Evolutionary conservation across 2,888 invertebrate genomes (phyloP), one percentile per base, ranked within the genome.

Genomic region (Pollenia amentaria): DNA sequence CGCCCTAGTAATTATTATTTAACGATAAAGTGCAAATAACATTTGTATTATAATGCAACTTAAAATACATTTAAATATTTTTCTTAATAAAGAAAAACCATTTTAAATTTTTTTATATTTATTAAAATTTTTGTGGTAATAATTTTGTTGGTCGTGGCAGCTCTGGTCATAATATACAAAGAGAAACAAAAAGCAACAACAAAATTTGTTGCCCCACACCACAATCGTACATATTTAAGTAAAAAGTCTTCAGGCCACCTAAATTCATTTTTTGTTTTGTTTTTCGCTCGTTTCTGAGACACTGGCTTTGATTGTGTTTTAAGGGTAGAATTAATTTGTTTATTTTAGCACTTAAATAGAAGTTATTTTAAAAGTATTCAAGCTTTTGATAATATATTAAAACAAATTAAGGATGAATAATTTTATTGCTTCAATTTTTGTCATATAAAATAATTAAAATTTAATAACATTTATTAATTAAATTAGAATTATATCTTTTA

Each of bases 171-270:
- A 77, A 70, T 55, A 64, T 29, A 29, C 29, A 29, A 1, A 38
- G 12, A 38, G 11, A 65, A 57, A 65, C 21, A 10, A 76, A 64
- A 64, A 64, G 65, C 42, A 57, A 11, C 16, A 29, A 62, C n/a
- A 53, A 21, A 0, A 51, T 72, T 16, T 69, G 42, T 44, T 69
- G 38, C 38, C 62, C 67, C 53, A 70, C 46, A 78, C 83, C 42
- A 29, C 2, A 21, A 51, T 55, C 12, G 40, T 65, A 64, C n/a
- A 21, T 65, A 51, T 82, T 69, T 16, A 46, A 72, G 46, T 16
- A 42, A 48, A 55, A 76, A 44, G 38, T 46, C 76, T 62, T 65
- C n/a, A 57, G 77, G 70, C 72, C 42, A 64, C 40, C 16, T 12
- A n/a, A 60, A 55, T 57, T 16, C 4, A 3, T 16, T 48, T 67